Percentiles rank a stretch among this genome's conserved stretches.
Conservation (phyloP, 2,113 vertebrate genomes). For the Phylloscopus whistleri region DNA sequence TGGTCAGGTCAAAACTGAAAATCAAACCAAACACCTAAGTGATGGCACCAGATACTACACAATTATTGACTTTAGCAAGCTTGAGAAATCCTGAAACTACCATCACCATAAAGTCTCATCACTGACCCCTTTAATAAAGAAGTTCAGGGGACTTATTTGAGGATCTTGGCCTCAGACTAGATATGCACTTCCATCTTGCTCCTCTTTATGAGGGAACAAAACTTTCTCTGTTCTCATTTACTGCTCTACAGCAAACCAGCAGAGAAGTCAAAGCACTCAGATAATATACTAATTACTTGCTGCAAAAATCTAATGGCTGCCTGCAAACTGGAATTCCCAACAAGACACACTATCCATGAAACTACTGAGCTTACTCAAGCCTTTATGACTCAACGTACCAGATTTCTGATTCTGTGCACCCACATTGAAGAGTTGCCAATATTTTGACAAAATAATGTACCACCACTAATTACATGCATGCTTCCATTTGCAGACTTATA, state of each 20-base stretch:
- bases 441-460: background rate
- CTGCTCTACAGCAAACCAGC: background rate
- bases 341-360: background rate
- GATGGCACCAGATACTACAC: background rate
- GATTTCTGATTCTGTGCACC: background rate
- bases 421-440: background rate
- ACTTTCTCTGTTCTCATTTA: background rate
- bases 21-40: background rate
- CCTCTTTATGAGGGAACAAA: background rate
- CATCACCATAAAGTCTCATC: background rate
- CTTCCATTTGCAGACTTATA: slow-evolving; percentile 29
- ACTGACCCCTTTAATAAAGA: background rate
- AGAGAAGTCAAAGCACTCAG: background rate
- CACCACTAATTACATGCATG: background rate
- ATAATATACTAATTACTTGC: background rate
- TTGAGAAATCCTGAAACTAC: background rate
- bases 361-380: background rate
- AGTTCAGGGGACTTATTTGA: background rate
- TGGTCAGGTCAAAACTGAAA: background rate
- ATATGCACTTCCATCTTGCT: background rate
- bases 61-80: background rate
- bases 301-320: background rate
- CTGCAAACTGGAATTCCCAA: background rate
- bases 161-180: background rate
- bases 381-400: background rate